A percentile compares a stretch with the other conserved stretches of the same genome.
phyloP scores from a whole-genome alignment of 2,113 vertebrate genomes.

The Dasyornis broadbenti region DNA sequence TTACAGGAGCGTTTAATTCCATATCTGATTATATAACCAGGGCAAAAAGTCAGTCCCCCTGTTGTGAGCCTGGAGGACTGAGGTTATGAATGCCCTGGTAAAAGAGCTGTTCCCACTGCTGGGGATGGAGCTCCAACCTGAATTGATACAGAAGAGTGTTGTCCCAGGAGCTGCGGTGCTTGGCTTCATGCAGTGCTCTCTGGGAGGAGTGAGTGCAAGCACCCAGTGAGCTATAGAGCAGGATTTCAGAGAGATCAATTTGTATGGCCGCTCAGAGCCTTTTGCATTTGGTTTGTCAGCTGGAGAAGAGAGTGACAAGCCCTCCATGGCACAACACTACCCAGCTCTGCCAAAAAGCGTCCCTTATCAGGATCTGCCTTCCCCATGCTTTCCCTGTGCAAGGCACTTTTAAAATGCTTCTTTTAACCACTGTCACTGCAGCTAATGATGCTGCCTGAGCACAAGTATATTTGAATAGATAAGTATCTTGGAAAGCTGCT shows the following conservation, averaged over 20 bases:
- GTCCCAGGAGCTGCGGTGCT: background rate
- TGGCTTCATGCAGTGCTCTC: rapidly evolving
- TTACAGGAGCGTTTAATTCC: background rate
- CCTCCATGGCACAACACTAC: background rate
- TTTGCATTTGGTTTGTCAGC: background rate
- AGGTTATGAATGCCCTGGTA: background rate
- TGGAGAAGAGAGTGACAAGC: background rate
- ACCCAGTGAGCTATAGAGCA: rapidly evolving
- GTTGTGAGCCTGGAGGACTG: background rate
- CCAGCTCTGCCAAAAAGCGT: background rate
- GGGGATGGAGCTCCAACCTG: background rate
- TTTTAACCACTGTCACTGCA: constrained; percentile 37
- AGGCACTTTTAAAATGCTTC: background rate
- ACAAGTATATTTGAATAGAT: constrained; percentile 55
- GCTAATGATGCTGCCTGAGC: constrained; percentile 24
- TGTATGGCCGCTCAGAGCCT: background rate
- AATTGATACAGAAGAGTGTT: background rate
- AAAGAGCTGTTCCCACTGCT: background rate
- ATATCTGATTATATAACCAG: background rate
- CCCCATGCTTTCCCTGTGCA: background rate
- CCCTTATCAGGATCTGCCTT: constrained; percentile 25
- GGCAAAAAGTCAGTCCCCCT: background rate
- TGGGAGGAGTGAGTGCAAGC: background rate
- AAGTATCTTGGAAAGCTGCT: constrained; percentile 40
- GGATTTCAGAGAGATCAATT: background rate